These are phyloP conservation scores for Drosophila tsacasi DNA, from an alignment of 1,140 invertebrate genomes.

Conservation along the genomic window DNA sequence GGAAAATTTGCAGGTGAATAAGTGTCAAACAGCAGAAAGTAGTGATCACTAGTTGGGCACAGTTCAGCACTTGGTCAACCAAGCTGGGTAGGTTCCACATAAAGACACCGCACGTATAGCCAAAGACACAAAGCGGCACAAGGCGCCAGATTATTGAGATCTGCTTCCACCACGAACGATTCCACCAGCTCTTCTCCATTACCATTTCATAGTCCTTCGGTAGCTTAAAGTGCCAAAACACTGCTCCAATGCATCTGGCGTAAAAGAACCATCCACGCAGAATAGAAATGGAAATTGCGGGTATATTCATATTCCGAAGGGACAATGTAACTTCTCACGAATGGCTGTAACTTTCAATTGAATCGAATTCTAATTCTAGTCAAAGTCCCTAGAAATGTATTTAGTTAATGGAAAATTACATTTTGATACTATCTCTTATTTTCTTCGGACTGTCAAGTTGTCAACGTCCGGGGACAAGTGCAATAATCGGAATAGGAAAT, in stretches of 20 bases:
- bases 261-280: background rate
- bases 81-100: background rate
- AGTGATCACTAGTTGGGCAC: background rate
- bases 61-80: background rate
- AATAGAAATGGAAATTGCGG: background rate
- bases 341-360: background rate
- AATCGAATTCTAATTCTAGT: background rate
- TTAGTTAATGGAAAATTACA: conserved; percentile 3
- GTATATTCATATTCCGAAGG: background rate
- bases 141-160: background rate
- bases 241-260: conserved; percentile 7
- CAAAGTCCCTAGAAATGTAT: background rate
- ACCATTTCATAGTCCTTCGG: background rate
- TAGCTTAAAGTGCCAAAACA: conserved; percentile 10
- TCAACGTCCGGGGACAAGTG: background rate
- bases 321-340: background rate
- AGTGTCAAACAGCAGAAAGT: conserved; percentile 14
- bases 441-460: background rate
- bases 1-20: conserved; percentile 38
- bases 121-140: background rate
- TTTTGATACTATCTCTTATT: background rate
- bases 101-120: background rate
- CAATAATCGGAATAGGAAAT: background rate
- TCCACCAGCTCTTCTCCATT: background rate
- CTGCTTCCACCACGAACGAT: conserved; percentile 4